phyloP scores from a whole-genome alignment of 2,888 invertebrate genomes.

The Zaprionus bogoriensis region DNA sequence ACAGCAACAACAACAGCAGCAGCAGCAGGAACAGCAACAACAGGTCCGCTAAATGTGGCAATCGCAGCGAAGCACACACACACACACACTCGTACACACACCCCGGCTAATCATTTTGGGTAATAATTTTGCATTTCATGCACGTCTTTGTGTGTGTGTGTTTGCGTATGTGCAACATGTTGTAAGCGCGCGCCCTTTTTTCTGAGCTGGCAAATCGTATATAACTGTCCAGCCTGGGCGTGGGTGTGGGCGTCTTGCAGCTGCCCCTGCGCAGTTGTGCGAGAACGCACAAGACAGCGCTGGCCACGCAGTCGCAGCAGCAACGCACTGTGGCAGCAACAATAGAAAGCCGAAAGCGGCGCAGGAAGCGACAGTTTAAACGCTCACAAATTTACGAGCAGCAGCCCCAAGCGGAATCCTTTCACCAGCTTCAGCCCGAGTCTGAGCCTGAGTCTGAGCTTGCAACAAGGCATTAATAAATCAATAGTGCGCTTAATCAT shows the following conservation, averaged over 20 bases:
- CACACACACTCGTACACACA: slow-evolving; percentile 25
- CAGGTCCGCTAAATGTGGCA: slow-evolving; percentile 47
- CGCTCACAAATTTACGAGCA: slow-evolving; percentile 63
- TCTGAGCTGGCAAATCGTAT: slow-evolving; percentile 25
- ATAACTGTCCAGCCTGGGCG: slow-evolving; percentile 42
- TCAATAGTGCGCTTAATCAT: slow-evolving; percentile 72
- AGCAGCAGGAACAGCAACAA: slow-evolving; percentile 26
- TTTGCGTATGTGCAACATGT: slow-evolving; percentile 43
- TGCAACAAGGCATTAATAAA: slow-evolving; percentile 70
- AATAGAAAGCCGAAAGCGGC: slow-evolving; percentile 52
- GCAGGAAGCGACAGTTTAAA: slow-evolving; percentile 66
- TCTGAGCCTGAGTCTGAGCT: too few relatives aligned
- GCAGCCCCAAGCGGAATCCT: slow-evolving; percentile 71
- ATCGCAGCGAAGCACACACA: slow-evolving; percentile 39
- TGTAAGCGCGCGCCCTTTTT: slow-evolving; percentile 57
- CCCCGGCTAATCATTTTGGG: slow-evolving; percentile 57
- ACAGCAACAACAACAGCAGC: slow-evolving; percentile 23
- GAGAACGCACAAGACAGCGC: slow-evolving; percentile 19
- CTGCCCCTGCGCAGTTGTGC: slow-evolving; percentile 26
- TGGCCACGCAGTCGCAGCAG: slow-evolving; percentile 29
- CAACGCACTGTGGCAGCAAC: slow-evolving; percentile 29
- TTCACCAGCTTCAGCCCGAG: slow-evolving; percentile 65
- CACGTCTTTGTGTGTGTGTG: too few relatives aligned
- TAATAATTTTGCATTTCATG: slow-evolving; percentile 58
- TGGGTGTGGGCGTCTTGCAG: slow-evolving; percentile 36